Base-by-base conservation (phyloP, 2,888 invertebrate species). In the Dryococelus australis region DNA sequence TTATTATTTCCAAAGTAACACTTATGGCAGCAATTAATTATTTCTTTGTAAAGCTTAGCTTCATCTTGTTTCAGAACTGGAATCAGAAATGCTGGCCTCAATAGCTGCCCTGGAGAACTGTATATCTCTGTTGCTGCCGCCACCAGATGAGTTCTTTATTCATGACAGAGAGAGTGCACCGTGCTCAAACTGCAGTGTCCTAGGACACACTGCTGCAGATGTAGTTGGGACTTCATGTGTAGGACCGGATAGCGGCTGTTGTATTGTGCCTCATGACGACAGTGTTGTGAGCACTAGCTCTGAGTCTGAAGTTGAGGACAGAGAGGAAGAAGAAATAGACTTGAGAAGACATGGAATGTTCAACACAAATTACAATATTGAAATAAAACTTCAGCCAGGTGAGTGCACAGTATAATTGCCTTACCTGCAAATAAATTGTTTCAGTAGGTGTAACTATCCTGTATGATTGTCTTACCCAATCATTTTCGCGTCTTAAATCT, bases 21-120 rank as follows among this genome's bases (percentile, higher is more conserved):
- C 35, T 35, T 35, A 35, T 35, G 35, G 35, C 35, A 35, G 35
- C 35, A 35, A 35, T 35, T 35, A 35, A 35, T 35, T 35, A 35
- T 35, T 35, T 35, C 35, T 4, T 35, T 35, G 2, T 35, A 35
- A 35, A 35, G 35, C 35, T 35, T 35, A 35, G 35, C 4, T 35
- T 35, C 35, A 35, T 35, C 35, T 35, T 35, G 35, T 89, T 89
- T 80, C 88, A 90, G 92, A 91, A 65, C 88, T 91, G 86, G 89
- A 90, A 87, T 90, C 90, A 12, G 92, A 92, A 87, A 91, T 92
- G 2, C 88, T 88, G 13, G 88, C 88, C 4, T 89, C 91, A 8
- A 86, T 91, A 20, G 91, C 90, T 28, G 90, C 91, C 83, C 89
- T 92, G 88, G 90, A 90, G 65, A 91, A 91, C 81, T 91, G 92